Percentiles rank a stretch among this genome's conserved stretches.
Conservation (phyloP, 2,113 vertebrate genomes). For the Prunella fulvescens region DNA sequence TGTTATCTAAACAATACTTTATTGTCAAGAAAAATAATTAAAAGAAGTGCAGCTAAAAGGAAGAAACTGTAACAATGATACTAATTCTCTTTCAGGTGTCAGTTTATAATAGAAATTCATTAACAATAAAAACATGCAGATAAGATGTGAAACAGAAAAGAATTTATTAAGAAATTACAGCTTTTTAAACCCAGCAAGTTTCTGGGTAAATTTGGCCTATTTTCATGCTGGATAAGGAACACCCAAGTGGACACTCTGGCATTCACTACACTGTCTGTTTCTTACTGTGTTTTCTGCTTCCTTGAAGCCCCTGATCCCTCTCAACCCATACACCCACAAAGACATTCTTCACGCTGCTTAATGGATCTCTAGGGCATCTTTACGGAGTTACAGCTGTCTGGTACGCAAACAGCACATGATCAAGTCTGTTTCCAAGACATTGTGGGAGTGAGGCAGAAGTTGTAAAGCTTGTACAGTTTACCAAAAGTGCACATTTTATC, state of each 20-base stretch:
- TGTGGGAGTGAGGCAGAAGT: neutral
- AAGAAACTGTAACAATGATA: accelerated
- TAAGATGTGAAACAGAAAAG: neutral
- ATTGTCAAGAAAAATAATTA: neutral
- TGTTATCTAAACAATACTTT: neutral
- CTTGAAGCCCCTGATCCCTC: neutral
- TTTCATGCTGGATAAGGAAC: neutral
- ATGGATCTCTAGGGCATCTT: neutral
- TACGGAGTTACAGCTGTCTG: neutral
- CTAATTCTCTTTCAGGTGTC: neutral
- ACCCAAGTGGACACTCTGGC: neutral
- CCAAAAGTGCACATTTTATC: neutral
- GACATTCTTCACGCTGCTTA: neutral
- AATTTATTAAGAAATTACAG: neutral
- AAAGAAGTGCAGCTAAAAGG: neutral
- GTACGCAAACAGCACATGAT: neutral
- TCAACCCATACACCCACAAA: neutral
- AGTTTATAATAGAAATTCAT: neutral
- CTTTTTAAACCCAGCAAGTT: neutral
- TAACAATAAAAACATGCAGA: neutral
- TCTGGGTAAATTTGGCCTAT: neutral
- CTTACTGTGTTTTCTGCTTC: neutral
- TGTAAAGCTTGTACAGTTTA: constrained; percentile 41
- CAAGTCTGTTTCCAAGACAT: neutral
- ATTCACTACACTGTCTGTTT: neutral